Conservation (phyloP, 92 coral and sea anemone species). For the Epizoanthus stellaris region DNA sequence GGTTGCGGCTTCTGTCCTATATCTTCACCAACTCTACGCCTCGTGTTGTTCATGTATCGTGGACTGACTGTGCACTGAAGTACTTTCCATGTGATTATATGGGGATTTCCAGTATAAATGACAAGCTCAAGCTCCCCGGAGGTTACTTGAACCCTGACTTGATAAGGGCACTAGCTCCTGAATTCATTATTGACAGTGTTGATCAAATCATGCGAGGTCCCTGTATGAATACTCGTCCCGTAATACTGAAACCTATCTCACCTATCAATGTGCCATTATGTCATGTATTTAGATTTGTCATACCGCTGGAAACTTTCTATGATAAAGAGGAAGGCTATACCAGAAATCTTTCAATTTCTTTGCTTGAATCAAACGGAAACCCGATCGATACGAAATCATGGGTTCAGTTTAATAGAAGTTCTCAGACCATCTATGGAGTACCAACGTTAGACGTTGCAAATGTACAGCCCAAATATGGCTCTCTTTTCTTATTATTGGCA, state of each 20-base stretch:
- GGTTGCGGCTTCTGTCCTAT: conserved; percentile 35
- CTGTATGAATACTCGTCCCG: conserved; percentile 57
- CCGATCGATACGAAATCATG: conserved; percentile 65
- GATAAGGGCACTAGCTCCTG: conserved; percentile 46
- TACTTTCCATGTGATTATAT: conserved; percentile 37
- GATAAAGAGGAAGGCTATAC: conserved; percentile 84
- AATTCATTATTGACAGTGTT: conserved; percentile 47
- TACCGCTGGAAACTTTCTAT: conserved; percentile 73
- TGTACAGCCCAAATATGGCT: conserved; percentile 11
- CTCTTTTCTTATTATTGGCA: conserved; percentile 25
- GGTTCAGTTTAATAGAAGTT: conserved; percentile 69
- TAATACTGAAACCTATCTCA: conserved; percentile 49
- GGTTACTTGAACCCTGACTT: conserved; percentile 47
- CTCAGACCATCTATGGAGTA: conserved; percentile 72
- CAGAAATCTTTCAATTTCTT: conserved; percentile 68
- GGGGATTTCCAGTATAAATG: conserved; percentile 18
- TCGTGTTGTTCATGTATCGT: conserved; percentile 15
- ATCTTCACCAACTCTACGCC: conserved; percentile 30
- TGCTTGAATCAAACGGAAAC: conserved; percentile 54
- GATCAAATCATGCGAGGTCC: conserved; percentile 41
- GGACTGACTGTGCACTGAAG: conserved; percentile 47
- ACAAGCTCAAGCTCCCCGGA: conserved; percentile 22
- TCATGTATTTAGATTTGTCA: conserved; percentile 52
- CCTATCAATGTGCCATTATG: conserved; percentile 62
- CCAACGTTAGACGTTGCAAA: conserved; percentile 44